Evolutionary conservation across 2,888 invertebrate genomes (phyloP), one percentile per base, ranked within the genome.

Genomic region (Reticulitermes lucifugus): DNA sequence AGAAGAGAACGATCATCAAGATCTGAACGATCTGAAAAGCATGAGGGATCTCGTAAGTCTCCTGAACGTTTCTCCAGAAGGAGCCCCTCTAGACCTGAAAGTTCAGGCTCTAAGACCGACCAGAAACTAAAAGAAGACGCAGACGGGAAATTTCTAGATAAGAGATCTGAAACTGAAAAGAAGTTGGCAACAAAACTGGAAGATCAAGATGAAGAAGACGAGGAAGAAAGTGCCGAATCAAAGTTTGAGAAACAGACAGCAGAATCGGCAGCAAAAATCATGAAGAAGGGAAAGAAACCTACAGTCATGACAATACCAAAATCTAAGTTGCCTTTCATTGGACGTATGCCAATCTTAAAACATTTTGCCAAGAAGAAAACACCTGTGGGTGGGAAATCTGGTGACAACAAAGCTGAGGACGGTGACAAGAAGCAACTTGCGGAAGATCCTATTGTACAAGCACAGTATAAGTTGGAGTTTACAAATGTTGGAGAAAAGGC

Each of bases 281-380:
- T 60, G 87, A 89, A 80, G 89, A 89, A 87, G 21, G 87, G 84
- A 4, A 90, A 90, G 55, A 88, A 90, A 60, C 83, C 88, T 6
- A 90, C 89, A 7, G 92, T 75, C 85, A 41, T 87, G n/a, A 86
- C 86, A 60, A 86, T 89, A 89, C 91, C 84, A 59, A 94, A 94
- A 87, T 95, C 95, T 87, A 96, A 96, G 90, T 92, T 96, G 89
- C 96, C 96, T 0, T 96, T 97, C 88, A 97, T 97, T 87, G 97
- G 97, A 87, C 94, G 96, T 90, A 95, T 97, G 94, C 97, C 97
- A 0, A 93, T 97, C 21, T 96, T 95, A 89, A 95, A 95, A 89
- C 83, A 86, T 46, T 71, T 86, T n/a, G 86, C 86, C 1, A 93
- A 92, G 89, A 88, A 93, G 91, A 86, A 92, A 89, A 87, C 91